phyloP scores from a whole-genome alignment of 2,113 vertebrate species.

The Protobothrops flavoviridis region DNA sequence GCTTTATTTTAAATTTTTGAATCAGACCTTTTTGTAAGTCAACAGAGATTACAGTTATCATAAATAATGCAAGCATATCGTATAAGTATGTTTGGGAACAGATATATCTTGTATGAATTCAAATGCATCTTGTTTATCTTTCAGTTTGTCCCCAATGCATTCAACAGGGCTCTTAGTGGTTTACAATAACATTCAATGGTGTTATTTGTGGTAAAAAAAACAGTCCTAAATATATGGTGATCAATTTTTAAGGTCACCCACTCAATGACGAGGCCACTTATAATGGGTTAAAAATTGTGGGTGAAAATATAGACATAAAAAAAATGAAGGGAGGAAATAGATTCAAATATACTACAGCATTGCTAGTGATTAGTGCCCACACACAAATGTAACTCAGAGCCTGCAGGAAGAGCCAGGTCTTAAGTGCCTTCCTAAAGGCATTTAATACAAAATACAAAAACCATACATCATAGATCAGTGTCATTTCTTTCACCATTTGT shows the following conservation, averaged over 20 bases:
- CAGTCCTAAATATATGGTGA: background rate
- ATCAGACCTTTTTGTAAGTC: background rate
- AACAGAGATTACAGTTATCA: background rate
- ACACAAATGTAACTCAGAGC: background rate
- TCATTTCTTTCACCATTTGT: background rate
- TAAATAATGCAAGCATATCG: background rate
- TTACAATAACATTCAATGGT: background rate
- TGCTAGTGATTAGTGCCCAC: background rate
- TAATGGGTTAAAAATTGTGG: background rate
- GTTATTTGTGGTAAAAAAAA: background rate
- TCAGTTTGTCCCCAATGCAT: background rate
- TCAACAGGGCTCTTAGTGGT: background rate
- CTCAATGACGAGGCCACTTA: background rate
- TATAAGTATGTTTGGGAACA: background rate
- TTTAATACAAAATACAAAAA: background rate
- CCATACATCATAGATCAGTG: background rate
- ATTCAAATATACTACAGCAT: background rate
- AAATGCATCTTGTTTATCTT: background rate
- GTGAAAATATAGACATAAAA: background rate
- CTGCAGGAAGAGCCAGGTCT: background rate
- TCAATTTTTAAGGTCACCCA: background rate
- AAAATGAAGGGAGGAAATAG: background rate
- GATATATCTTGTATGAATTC: background rate
- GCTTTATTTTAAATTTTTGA: background rate
- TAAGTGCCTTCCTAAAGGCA: background rate